Conservation (phyloP, 1,140 invertebrate species). For the Drosophila repleta region DNA sequence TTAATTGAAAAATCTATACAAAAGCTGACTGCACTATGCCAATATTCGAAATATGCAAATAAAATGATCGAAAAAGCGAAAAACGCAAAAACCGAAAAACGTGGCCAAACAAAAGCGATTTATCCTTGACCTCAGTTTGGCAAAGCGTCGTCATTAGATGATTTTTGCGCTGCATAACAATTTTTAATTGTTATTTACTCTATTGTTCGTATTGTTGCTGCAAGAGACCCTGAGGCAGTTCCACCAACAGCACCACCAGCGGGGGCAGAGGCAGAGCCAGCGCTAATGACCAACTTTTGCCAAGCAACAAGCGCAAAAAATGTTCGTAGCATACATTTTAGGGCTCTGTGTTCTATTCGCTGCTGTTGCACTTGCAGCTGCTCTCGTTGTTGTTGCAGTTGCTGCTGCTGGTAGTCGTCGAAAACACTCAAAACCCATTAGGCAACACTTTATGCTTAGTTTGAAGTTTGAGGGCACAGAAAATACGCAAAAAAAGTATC, state of each 20-base stretch:
- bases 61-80: slow-evolving; percentile 14
- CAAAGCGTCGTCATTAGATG: slow-evolving; percentile 61
- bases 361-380: slow-evolving; percentile 8
- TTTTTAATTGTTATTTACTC: slow-evolving; percentile 78
- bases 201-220: slow-evolving; percentile 36
- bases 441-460: slow-evolving; percentile 81
- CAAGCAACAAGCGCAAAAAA: slow-evolving; percentile 52
- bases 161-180: slow-evolving; percentile 67
- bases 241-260: slow-evolving; percentile 35
- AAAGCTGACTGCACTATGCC: slow-evolving; percentile 3
- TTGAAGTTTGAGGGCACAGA: slow-evolving; percentile 67
- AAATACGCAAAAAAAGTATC: slow-evolving; percentile 42
- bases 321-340: slow-evolving; percentile 64
- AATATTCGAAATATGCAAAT: slow-evolving; percentile 64
- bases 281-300: slow-evolving; percentile 80
- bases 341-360: slow-evolving; percentile 31
- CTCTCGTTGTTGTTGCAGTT: slow-evolving; percentile 25
- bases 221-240: slow-evolving; percentile 21
- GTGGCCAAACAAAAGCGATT: slow-evolving; percentile 50
- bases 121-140: slow-evolving; percentile 69
- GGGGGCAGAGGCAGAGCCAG: slow-evolving; percentile 41
- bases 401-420: slow-evolving; percentile 61
- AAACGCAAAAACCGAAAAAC: background rate
- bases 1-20: slow-evolving; percentile 7
- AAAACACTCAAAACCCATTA: slow-evolving; percentile 82